These are phyloP conservation scores for Echiichthys vipera DNA, from an alignment of 2,797 vertebrate genomes.

Conservation along the genomic window DNA sequence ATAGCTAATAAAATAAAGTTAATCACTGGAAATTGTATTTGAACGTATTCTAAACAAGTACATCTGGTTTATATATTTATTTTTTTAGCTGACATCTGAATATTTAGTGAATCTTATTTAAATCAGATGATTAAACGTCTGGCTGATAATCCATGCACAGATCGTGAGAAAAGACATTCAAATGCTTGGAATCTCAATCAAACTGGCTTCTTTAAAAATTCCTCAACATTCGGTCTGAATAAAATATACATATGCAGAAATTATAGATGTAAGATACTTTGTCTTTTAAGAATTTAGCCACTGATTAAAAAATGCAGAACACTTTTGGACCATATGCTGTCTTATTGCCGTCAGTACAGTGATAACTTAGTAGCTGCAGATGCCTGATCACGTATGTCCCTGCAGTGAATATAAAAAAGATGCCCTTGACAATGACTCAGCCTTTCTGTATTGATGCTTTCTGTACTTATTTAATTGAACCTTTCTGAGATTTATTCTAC, in stretches of 20 bases:
- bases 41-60: conserved; percentile 24
- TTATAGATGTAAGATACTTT: conserved; percentile 51
- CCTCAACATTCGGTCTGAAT: conserved; percentile 47
- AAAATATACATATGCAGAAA: conserved; percentile 54
- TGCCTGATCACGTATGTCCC: conserved; percentile 60
- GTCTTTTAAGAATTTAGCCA: conserved; percentile 45
- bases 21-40: conserved; percentile 13
- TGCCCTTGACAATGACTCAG: conserved; percentile 76
- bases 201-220: conserved; percentile 24
- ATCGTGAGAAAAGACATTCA: not conserved
- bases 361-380: conserved; percentile 60
- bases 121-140: conserved; percentile 42
- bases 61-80: conserved; percentile 1
- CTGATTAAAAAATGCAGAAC: conserved; percentile 57
- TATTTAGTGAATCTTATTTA: conserved; percentile 35
- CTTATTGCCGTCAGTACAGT: conserved; percentile 39
- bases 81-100: conserved; percentile 39
- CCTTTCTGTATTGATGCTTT: conserved; percentile 60
- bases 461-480: conserved; percentile 49
- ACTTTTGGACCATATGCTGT: conserved; percentile 67
- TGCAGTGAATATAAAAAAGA: conserved; percentile 57
- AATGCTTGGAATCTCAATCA: conserved; percentile 14
- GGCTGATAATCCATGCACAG: conserved; percentile 26
- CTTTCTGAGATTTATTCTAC: conserved; percentile 42
- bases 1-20: not conserved